Conservation (phyloP, 2,113 vertebrate genomes). For the Mormyrus iriodes region DNA sequence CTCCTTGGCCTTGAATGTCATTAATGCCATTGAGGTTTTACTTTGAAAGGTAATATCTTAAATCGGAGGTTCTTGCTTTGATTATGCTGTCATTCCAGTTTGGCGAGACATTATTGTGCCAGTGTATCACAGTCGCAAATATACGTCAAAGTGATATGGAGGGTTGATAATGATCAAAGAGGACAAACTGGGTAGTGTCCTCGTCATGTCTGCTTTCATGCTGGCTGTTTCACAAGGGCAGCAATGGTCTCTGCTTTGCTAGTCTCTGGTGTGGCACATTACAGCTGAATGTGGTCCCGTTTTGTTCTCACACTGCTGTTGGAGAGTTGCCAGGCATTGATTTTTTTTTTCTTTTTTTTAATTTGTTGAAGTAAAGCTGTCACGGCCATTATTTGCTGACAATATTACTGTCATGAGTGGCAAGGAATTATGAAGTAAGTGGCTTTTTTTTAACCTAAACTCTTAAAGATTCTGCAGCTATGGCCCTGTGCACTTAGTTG, state of each 20-base stretch:
- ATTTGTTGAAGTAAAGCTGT: not conserved
- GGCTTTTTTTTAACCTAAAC: not conserved
- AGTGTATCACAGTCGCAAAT: not conserved
- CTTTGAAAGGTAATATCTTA: not conserved
- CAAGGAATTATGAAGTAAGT: not conserved
- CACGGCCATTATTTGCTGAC: not conserved
- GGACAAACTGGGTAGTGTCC: not conserved
- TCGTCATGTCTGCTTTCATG: not conserved
- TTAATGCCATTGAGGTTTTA: not conserved
- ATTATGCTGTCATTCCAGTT: not conserved
- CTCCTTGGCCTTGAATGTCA: not conserved
- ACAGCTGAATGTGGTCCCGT: not conserved
- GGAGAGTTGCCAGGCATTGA: not conserved
- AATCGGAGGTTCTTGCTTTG: not conserved
- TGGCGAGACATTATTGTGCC: not conserved
- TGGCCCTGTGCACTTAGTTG: not conserved
- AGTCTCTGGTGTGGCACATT: not conserved
- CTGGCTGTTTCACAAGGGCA: not conserved
- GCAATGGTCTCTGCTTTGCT: not conserved
- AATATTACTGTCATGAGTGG: not conserved
- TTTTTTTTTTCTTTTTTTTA: constrained; percentile 4
- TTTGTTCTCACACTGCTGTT: not conserved
- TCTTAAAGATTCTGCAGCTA: not conserved
- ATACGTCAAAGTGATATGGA: not conserved
- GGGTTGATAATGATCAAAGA: not conserved